These are phyloP conservation scores for Australoheros scitulus DNA, from an alignment of 2,113 vertebrate genomes.

Conservation along the genomic window DNA sequence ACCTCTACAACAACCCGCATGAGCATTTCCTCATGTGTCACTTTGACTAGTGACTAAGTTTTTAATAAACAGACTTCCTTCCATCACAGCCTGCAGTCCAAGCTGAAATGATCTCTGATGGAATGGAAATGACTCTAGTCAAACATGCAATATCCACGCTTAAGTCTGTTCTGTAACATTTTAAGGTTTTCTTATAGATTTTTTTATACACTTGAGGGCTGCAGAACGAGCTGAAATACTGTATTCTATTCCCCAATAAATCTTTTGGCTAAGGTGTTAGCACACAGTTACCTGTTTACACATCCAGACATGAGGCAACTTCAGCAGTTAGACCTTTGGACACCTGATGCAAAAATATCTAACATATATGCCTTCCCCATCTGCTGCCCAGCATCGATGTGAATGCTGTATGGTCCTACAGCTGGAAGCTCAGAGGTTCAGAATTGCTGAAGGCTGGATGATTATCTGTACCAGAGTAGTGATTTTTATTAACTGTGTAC, in stretches of 20 bases:
- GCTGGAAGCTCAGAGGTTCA: rapidly evolving
- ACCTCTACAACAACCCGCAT: neutral
- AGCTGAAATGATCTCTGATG: neutral
- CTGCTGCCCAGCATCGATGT: neutral
- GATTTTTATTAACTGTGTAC: neutral
- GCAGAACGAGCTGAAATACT: neutral
- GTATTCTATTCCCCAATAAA: neutral
- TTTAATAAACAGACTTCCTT: slow-evolving; percentile 30
- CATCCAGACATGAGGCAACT: neutral
- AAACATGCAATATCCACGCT: neutral
- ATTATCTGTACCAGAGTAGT: neutral
- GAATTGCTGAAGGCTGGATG: neutral
- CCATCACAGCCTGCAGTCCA: neutral
- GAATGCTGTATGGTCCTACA: neutral
- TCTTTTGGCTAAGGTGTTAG: neutral
- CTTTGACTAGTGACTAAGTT: slow-evolving; percentile 15
- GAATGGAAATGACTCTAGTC: slow-evolving; percentile 1
- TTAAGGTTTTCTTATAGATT: neutral
- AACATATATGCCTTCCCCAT: neutral
- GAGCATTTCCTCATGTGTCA: neutral
- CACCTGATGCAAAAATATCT: neutral
- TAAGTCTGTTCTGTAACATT: neutral
- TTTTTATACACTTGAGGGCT: neutral
- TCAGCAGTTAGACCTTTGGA: neutral
- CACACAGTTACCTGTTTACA: neutral